Conservation (phyloP, 2,113 vertebrate species). For the Oophaga pumilio region DNA sequence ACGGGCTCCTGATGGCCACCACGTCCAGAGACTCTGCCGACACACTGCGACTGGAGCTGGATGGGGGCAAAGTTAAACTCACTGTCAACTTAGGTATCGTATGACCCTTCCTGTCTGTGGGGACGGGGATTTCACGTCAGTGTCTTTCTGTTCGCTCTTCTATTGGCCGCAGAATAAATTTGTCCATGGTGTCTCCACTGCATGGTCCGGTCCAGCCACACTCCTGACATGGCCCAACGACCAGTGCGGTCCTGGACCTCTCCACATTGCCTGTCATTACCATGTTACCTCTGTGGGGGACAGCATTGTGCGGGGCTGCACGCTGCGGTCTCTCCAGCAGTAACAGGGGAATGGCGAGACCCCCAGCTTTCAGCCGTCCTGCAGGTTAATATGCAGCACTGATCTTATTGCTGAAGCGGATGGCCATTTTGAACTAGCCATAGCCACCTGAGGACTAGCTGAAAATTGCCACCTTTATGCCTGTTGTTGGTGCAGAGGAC, state of each 20-base stretch:
- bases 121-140: neutral
- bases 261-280: neutral
- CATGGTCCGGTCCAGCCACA: conserved; percentile 25
- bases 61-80: conserved; percentile 92
- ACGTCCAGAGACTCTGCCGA: conserved; percentile 92
- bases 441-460: neutral
- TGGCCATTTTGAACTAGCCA: neutral
- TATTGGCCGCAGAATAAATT: conserved; percentile 73
- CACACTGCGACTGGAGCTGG: conserved; percentile 91
- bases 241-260: neutral
- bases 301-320: neutral
- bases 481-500: neutral
- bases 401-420: neutral
- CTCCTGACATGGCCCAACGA: neutral
- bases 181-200: conserved; percentile 58
- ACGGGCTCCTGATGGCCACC: conserved; percentile 91
- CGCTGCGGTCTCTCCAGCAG: neutral
- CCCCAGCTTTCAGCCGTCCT: neutral
- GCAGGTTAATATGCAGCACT: neutral
- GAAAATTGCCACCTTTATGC: neutral
- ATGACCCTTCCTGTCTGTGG: conserved; percentile 63
- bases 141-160: conserved; percentile 57
- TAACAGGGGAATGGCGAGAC: neutral
- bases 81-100: conserved; percentile 98
- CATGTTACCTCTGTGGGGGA: neutral